Conservation (phyloP, 2,888 invertebrate species). For the Lithophane ornitopus region DNA sequence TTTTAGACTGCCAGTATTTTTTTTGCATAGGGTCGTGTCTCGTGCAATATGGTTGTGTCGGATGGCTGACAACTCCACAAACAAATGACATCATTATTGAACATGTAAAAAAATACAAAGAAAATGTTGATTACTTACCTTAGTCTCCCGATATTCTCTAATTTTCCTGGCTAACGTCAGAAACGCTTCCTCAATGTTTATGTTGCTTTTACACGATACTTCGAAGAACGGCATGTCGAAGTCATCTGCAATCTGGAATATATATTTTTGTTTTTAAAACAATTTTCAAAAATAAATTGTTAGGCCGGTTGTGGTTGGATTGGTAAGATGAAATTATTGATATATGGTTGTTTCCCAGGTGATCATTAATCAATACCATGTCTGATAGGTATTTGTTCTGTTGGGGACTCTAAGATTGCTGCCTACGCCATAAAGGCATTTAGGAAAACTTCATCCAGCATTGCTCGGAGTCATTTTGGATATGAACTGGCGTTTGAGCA, state of each 20-base stretch:
- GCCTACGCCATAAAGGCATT: no score
- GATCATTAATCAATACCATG: background rate
- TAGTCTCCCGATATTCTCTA: constrained; percentile 94
- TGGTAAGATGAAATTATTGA: background rate
- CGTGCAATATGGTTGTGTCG: background rate
- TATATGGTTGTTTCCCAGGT: background rate
- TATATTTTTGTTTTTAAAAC: constrained; percentile 1
- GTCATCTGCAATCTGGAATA: constrained; percentile 94
- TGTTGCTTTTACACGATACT: constrained; percentile 96
- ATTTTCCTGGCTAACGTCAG: constrained; percentile 95
- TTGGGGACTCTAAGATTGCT: background rate
- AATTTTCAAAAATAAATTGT: background rate
- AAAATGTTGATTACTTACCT: constrained; percentile 91
- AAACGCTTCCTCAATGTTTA: constrained; percentile 96
- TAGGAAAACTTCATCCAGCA: background rate
- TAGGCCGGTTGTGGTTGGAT: no score
- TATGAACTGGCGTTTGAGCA: background rate
- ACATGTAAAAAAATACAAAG: background rate
- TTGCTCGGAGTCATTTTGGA: background rate
- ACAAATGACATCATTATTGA: background rate
- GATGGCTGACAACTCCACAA: background rate
- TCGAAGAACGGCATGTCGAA: constrained; percentile 97
- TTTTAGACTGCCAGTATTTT: no score
- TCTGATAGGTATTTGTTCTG: background rate
- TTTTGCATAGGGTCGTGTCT: background rate